Base-by-base conservation (phyloP, 2,113 vertebrate genomes). In the Baryphthengus martii region DNA sequence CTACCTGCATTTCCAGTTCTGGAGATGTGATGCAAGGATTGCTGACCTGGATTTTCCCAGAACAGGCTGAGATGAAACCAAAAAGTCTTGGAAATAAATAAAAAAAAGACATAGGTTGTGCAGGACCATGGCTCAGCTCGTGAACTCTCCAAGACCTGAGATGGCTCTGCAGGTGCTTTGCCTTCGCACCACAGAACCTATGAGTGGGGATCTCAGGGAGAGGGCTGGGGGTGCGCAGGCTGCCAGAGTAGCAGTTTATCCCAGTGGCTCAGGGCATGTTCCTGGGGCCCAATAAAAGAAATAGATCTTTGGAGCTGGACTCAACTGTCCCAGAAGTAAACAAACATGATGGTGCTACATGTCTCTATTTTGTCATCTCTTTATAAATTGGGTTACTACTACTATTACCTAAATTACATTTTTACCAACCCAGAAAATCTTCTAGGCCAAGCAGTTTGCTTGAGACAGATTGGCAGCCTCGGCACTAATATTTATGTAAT, bases 161-260 rank as follows among this genome's bases (percentile, higher is more conserved):
- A 56, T 28, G 58, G 10, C 21, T 76, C 35, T 68, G 62, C 28
- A 56, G 26, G 18, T 83, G 29, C 26, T 79, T 88, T 3, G 1
- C 17, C 17, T 77, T 93, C 49, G 12, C 62, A 6, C 37, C 0
- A 2, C 10, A 65, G 68, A 93, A 8, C 35, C 49, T 4, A 2
- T 0, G 0, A 70, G 4, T 6, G 10, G 52, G 33, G 11, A 8
- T 68, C 12, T 40, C 23, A 8, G 25, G 14, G 12, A 45, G n/a
- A 42, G 28, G 28, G 10, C 74, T 89, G 18, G 45, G 44, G 18
- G 1, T 82, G 33, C 2, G 1, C 33, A 67, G 47, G 23, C 47
- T 79, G 39, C 53, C 42, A 39, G 65, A 59, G 45, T 2, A 4
- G n/a, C 67, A 53, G 49, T 20, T 19, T 12, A 52, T 49, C 45